Evolutionary conservation across 1,140 invertebrate genomes (phyloP).

Genomic region (Notospermus geniculatus): DNA sequence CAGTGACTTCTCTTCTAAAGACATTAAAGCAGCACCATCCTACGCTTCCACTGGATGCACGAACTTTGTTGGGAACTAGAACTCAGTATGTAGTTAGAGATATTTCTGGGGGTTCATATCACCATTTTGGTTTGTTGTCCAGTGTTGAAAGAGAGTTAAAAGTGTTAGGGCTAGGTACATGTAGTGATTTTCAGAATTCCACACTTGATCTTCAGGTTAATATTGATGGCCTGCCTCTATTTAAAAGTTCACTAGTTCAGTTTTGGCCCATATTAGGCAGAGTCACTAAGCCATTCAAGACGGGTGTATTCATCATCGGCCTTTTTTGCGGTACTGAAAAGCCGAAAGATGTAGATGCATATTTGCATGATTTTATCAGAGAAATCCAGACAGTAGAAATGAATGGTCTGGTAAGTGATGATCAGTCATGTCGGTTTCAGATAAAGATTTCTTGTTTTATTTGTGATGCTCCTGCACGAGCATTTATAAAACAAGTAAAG

Average conservation of each 20-base stretch:
- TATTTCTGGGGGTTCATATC: too few species aligned
- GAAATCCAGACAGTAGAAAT: background rate
- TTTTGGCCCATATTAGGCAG: background rate
- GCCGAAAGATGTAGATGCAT: background rate
- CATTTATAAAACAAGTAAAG: slow-evolving; percentile 18
- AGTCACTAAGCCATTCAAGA: too few species aligned
- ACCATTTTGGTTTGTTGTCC: too few species aligned
- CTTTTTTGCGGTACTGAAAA: background rate
- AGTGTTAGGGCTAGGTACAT: too few species aligned
- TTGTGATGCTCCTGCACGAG: slow-evolving; percentile 16
- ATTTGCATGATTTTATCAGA: background rate
- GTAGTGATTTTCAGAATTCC: too few species aligned
- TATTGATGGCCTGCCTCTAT: background rate
- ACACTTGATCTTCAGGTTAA: background rate
- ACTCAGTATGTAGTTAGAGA: too few species aligned
- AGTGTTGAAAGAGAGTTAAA: too few species aligned
- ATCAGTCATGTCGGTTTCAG: background rate
- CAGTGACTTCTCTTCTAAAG: too few species aligned
- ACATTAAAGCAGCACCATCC: too few species aligned
- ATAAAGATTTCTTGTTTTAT: too few species aligned
- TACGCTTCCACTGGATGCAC: too few species aligned
- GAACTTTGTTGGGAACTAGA: too few species aligned
- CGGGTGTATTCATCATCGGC: background rate
- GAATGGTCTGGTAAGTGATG: background rate
- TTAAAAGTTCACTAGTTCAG: background rate